A percentile compares a stretch with the other conserved stretches of the same genome.
phyloP scores from a whole-genome alignment of 2,888 invertebrate genomes.

The Geophilus truncorum region DNA sequence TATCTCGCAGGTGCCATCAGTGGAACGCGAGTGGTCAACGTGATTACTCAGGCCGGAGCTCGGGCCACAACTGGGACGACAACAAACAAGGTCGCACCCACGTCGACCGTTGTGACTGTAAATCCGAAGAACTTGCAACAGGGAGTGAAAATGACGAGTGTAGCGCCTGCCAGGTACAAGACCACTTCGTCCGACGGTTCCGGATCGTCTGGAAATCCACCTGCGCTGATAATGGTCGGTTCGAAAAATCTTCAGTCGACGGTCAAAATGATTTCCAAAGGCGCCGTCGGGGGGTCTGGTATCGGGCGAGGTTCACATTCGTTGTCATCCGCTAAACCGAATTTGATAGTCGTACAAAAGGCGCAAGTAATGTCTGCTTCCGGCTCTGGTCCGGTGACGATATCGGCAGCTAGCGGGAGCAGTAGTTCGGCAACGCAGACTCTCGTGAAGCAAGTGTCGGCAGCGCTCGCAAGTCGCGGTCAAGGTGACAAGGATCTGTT shows the following conservation, averaged over 20 bases:
- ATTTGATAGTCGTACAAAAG: constrained; percentile 59
- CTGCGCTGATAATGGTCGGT: constrained; percentile 35
- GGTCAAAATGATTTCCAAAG: constrained; percentile 34
- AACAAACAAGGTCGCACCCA: neutral
- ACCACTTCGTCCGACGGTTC: neutral
- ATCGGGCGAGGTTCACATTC: neutral
- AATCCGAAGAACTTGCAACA: constrained; percentile 3
- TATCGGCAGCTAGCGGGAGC: neutral
- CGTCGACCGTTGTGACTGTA: neutral
- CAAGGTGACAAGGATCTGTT: neutral
- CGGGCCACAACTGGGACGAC: neutral
- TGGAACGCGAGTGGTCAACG: constrained; percentile 36
- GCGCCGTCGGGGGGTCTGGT: neutral
- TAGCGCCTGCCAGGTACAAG: neutral
- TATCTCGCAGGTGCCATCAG: constrained; percentile 23
- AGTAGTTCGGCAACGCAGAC: neutral
- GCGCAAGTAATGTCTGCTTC: constrained; percentile 33
- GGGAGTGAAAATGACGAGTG: neutral
- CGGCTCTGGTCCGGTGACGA: neutral
- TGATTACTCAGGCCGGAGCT: constrained; percentile 32
- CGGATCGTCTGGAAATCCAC: neutral
- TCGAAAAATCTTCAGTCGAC: constrained; percentile 34
- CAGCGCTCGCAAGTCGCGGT: neutral
- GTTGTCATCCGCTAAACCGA: constrained; percentile 50
- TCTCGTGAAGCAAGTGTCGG: constrained; percentile 16